Evolutionary conservation across 2,888 invertebrate species (phyloP).

Genomic region (Cloeon dipterum): DNA sequence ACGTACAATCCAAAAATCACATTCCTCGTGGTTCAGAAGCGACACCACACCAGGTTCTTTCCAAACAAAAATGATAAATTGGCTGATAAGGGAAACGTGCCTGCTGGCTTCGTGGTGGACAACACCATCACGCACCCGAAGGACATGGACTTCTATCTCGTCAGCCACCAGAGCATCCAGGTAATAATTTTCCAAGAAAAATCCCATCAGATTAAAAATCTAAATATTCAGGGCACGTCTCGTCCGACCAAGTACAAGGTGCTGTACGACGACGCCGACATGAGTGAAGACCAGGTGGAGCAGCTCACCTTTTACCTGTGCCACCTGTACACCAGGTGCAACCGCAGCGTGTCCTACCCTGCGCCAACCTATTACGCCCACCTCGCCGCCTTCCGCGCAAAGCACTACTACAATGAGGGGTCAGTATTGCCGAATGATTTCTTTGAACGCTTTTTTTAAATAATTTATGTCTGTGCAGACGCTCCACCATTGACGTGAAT

Average conservation of each 20-base stretch:
- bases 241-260: conserved; percentile 71
- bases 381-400: conserved; percentile 53
- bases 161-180: conserved; percentile 31
- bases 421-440: too few species aligned
- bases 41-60: conserved; percentile 66
- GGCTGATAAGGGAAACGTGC: conserved; percentile 44
- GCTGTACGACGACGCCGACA: conserved; percentile 51
- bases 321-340: conserved; percentile 66
- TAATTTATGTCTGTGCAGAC: too few species aligned
- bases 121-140: conserved; percentile 62
- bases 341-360: conserved; percentile 62
- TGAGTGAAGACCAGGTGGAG: conserved; percentile 52
- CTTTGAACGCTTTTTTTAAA: too few species aligned
- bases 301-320: conserved; percentile 60
- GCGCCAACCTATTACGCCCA: conserved; percentile 76
- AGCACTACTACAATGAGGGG: conserved; percentile 18
- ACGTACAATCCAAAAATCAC: conserved; percentile 54
- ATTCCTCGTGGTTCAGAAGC: conserved; percentile 86
- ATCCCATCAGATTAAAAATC: not conserved
- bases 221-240: conserved; percentile 45
- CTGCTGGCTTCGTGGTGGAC: conserved; percentile 75
- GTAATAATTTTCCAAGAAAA: too few species aligned
- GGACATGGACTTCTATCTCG: conserved; percentile 74
- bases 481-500: too few species aligned
- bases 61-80: conserved; percentile 24